Percentiles rank a stretch among this genome's conserved stretches.
phyloP scores from a whole-genome alignment of 2,797 vertebrate species.

The Alosa sapidissima region DNA sequence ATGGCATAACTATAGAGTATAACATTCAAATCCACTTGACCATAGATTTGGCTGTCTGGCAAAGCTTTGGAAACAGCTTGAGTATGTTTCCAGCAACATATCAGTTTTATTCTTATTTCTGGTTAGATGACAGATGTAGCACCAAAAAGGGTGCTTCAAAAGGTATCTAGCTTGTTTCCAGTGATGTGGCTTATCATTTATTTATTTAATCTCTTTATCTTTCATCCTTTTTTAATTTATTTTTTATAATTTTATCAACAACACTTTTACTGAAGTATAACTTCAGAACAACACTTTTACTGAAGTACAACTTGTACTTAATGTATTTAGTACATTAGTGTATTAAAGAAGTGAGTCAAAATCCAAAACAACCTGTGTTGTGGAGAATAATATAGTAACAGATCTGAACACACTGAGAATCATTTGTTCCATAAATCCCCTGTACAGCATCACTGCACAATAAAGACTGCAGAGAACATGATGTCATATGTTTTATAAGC shows the following conservation, averaged over 20 bases:
- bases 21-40: conserved; percentile 2
- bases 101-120: background rate
- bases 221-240: background rate
- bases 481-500: conserved; percentile 33
- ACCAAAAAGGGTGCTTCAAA: background rate
- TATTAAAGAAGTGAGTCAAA: background rate
- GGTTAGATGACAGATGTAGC: background rate
- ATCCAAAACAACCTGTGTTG: background rate
- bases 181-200: background rate
- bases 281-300: too few species aligned
- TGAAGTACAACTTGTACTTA: background rate
- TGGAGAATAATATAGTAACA: background rate
- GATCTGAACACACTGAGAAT: background rate
- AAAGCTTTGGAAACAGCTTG: background rate
- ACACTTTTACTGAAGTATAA: too few species aligned
- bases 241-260: too few species aligned
- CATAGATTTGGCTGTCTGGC: background rate
- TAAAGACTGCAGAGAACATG: background rate
- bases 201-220: background rate
- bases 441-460: background rate
- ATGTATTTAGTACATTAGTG: background rate
- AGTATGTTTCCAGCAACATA: background rate
- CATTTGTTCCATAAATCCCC: background rate
- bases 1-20: background rate
- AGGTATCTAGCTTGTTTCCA: background rate